Conservation (phyloP, 2,888 invertebrate genomes). For the Syrphus vitripennis region DNA sequence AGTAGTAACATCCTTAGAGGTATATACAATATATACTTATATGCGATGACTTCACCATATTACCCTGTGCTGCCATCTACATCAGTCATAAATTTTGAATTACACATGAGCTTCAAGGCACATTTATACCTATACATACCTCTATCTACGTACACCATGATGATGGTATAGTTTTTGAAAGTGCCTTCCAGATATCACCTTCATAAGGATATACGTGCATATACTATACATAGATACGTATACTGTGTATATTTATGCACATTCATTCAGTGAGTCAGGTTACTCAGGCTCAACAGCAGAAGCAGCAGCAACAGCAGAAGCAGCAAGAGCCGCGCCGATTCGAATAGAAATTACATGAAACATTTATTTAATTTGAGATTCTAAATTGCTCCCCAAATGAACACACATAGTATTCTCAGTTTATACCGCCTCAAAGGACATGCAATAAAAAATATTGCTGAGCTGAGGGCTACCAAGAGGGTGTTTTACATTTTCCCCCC, state of each 20-base stretch:
- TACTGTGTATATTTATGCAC: constrained; percentile 23
- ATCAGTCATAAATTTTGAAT: constrained; percentile 64
- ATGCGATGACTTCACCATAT: constrained; percentile 7
- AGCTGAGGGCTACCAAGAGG: constrained; percentile 28
- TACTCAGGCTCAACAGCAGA: constrained; percentile 18
- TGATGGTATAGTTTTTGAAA: constrained; percentile 34
- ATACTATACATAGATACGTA: background rate
- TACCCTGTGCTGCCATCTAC: constrained; percentile 47
- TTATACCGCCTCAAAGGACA: constrained; percentile 43
- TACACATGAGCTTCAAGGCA: constrained; percentile 42
- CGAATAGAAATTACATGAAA: constrained; percentile 70
- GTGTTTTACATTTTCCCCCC: background rate
- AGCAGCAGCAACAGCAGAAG: no score
- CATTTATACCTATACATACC: background rate
- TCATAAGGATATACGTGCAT: background rate
- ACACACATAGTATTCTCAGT: constrained; percentile 23
- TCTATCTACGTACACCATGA: no score
- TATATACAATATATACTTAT: background rate
- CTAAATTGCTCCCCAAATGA: constrained; percentile 67
- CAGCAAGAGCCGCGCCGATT: constrained; percentile 20
- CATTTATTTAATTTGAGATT: constrained; percentile 71
- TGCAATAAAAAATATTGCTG: constrained; percentile 30
- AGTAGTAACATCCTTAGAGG: constrained; percentile 31
- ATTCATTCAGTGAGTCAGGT: background rate
- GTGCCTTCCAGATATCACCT: constrained; percentile 19